A percentile compares a stretch with the other conserved stretches of the same genome.
Conservation (phyloP, 2,797 vertebrate genomes). For the Craterocephalus amniculus region DNA sequence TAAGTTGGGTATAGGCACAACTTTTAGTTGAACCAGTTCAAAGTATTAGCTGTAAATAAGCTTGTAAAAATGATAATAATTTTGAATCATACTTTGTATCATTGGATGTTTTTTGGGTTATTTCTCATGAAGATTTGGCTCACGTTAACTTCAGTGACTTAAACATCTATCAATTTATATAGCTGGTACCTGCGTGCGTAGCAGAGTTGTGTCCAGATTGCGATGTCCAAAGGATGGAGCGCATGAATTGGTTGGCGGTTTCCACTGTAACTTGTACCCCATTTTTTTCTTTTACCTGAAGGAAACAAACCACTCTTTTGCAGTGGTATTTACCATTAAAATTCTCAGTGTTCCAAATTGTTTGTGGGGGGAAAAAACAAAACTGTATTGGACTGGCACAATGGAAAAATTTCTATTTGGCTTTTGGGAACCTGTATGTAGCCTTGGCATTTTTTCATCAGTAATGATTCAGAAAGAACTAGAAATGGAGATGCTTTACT, state of each 20-base stretch:
- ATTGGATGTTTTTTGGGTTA: constrained; percentile 64
- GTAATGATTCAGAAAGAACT: constrained; percentile 24
- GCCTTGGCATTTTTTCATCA: constrained; percentile 17
- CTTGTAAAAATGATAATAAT: constrained; percentile 74
- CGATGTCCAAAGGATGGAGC: constrained; percentile 47
- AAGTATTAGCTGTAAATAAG: constrained; percentile 81
- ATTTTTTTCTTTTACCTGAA: constrained; percentile 12
- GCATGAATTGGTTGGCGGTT: constrained; percentile 47
- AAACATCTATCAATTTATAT: constrained; percentile 42
- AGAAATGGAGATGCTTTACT: constrained; percentile 35
- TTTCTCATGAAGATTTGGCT: constrained; percentile 50
- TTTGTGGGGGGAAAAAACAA: constrained; percentile 9
- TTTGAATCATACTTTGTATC: constrained; percentile 70
- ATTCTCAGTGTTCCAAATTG: constrained; percentile 40
- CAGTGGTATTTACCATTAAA: constrained; percentile 43
- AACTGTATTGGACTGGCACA: constrained; percentile 50
- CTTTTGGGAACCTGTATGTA: constrained; percentile 38
- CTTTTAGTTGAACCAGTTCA: constrained; percentile 65
- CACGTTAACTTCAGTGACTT: constrained; percentile 37
- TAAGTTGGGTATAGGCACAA: constrained; percentile 60
- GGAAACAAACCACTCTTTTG: constrained; percentile 34
- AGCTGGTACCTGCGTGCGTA: constrained; percentile 37
- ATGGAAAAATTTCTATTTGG: constrained; percentile 14
- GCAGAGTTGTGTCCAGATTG: constrained; percentile 43
- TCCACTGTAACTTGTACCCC: constrained; percentile 44